phyloP scores from a whole-genome alignment of 2,797 vertebrate genomes.

The Heterohyrax brucei region DNA sequence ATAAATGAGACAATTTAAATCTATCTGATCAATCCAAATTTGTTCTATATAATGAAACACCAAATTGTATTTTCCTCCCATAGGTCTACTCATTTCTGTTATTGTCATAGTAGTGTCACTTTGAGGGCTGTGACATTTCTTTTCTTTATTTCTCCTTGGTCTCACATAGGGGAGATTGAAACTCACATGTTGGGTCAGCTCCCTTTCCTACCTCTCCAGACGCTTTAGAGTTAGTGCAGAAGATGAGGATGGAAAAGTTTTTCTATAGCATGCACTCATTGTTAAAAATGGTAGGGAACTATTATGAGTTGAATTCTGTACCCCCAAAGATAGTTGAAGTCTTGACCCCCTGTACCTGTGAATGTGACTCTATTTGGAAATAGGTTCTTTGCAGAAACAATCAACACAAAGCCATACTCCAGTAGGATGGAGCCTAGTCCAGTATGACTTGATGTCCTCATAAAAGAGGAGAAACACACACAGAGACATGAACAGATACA shows the following conservation, averaged over 20 bases:
- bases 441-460: neutral
- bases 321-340: neutral
- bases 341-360: too few species aligned
- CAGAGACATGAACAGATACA: neutral
- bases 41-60: neutral
- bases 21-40: neutral
- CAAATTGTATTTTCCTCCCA: neutral
- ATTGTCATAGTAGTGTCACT: neutral
- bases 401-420: neutral
- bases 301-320: neutral
- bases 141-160: neutral
- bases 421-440: neutral
- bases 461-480: neutral
- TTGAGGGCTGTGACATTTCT: neutral
- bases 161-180: neutral
- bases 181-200: neutral
- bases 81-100: neutral
- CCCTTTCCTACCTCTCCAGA: neutral
- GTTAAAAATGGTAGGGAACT: neutral
- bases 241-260: neutral
- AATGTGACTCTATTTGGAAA: neutral
- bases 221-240: neutral
- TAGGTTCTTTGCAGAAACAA: neutral
- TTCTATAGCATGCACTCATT: neutral
- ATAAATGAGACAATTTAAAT: neutral